Evolutionary conservation across 1,140 invertebrate genomes (phyloP), one percentile per base, ranked within the genome.

Genomic region (Drosophila santomea): DNA sequence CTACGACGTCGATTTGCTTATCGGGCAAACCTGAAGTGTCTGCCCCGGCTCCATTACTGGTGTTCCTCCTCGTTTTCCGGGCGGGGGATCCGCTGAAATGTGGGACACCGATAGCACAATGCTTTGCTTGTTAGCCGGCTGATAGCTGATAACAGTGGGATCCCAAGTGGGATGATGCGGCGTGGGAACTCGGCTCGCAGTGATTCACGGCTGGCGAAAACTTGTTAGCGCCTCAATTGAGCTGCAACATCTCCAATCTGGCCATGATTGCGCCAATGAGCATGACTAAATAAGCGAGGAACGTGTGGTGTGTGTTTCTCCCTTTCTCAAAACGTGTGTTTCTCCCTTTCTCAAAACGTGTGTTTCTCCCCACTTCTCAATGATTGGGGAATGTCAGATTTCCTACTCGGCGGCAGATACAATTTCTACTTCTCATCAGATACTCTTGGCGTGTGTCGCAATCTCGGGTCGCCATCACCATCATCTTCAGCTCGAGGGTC

Each of bases 71-170:
- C 20, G 11, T 32, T 32, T 23, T 25, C 38, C 44, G 35, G 41
- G 6, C 8, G 32, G 54, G 52, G 54, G 54, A 43, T 43, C 58
- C 64, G 6, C 5, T 12, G 39, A 50, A 62, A 74, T 72, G 61
- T 80, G 78, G 78, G 72, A 48, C 78, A 80, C 15, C 35, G 48
- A 80, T 80, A 80, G 45, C 41, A 62, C 50, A 52, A 58, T 73
- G 68, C 55, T 35, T 47, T 54, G 63, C 54, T 35, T 76, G 61
- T 76, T 76, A 67, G 52, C 25, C 54, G 45, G 20, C 71, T 74
- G 73, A 75, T 75, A 74, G n/a, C 32, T 39, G 38, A 39, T 39
- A 39, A 75, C 64, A 38, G 10, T 17, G 17, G 17, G 17, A 17
- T 17, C 17, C 17, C 44, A 28, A 48, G 43, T 38, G 56, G 68